These are phyloP conservation scores for Hydropsyche betteni DNA, from an alignment of 2,888 invertebrate species.

Conservation along the genomic window DNA sequence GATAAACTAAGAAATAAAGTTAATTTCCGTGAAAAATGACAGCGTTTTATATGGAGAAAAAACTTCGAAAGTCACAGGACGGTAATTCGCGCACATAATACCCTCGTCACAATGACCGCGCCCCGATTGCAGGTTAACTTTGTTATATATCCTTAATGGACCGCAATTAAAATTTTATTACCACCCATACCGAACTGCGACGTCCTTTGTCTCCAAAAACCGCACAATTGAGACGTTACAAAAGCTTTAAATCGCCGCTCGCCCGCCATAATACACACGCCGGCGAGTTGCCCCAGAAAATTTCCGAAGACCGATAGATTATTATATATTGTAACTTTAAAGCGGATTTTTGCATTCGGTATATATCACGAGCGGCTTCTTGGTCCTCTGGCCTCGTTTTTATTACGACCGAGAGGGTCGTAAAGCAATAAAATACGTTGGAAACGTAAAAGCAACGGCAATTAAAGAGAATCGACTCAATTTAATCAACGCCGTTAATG, in stretches of 20 bases:
- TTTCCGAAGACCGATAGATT: too few species aligned
- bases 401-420: constrained; percentile 17
- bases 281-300: too few species aligned
- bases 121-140: constrained; percentile 41
- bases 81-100: constrained; percentile 6
- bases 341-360: too few species aligned
- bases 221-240: constrained; percentile 23
- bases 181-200: constrained; percentile 14
- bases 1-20: background rate
- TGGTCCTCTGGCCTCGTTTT: background rate
- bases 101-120: constrained; percentile 30
- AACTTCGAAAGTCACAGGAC: background rate
- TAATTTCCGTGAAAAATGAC: too few species aligned
- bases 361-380: too few species aligned
- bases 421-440: constrained; percentile 10
- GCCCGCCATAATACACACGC: background rate
- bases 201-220: constrained; percentile 10
- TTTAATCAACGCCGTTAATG: constrained; percentile 31
- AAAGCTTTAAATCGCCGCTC: constrained; percentile 6
- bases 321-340: too few species aligned
- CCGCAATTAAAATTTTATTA: constrained; percentile 45
- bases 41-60: background rate
- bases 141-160: constrained; percentile 43
- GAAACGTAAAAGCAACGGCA: constrained; percentile 20
- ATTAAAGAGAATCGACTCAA: constrained; percentile 27